Evolutionary conservation across 2,888 invertebrate genomes (phyloP), one percentile per base, ranked within the genome.

Genomic region (Calliopum simillimum): DNA sequence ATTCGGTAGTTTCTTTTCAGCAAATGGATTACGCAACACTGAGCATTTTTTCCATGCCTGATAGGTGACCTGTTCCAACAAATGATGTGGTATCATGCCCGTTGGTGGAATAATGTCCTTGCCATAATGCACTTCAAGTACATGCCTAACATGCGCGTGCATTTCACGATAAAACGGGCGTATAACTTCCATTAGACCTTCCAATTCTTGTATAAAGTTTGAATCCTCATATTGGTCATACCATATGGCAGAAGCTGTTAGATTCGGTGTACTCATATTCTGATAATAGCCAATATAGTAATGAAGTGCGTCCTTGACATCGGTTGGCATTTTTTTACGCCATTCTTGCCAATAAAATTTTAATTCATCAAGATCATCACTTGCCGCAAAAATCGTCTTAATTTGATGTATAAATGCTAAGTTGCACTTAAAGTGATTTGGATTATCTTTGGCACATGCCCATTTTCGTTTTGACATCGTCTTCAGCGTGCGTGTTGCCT

Each of bases 31-130:
- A 11, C 76, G 73, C 33, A 79, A 51, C 16, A 79, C 76, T 0
- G 76, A 75, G 2, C 76, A 71, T 41, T 79, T 79, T 72, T 79
- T 86, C 94, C 94, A 94, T 0, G 88, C 88, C 84, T 94, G 94
- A 0, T 92, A 91, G 93, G 93, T 94, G 90, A 94, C 92, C 80
- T 94, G 82, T 89, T 92, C 92, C 73, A 93, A 82, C 21, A 93
- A 86, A 88, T 93, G 93, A 11, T 91, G 92, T 0, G 93, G 93
- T 70, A 93, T 92, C 0, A 92, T 90, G 69, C 92, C 92, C 64
- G 84, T 88, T 58, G 88, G 88, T 0, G 90, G 87, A 0, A 91
- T 88, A 0, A 91, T 84, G 33, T 88, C 85, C 14, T 90, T 89
- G 2, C 93, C 93, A 81, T 94, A 94, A 77, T 89, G 88, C 78